Evolutionary conservation across 2,888 invertebrate genomes (phyloP), one percentile per base, ranked within the genome.

Genomic region (Melanophora roralis): DNA sequence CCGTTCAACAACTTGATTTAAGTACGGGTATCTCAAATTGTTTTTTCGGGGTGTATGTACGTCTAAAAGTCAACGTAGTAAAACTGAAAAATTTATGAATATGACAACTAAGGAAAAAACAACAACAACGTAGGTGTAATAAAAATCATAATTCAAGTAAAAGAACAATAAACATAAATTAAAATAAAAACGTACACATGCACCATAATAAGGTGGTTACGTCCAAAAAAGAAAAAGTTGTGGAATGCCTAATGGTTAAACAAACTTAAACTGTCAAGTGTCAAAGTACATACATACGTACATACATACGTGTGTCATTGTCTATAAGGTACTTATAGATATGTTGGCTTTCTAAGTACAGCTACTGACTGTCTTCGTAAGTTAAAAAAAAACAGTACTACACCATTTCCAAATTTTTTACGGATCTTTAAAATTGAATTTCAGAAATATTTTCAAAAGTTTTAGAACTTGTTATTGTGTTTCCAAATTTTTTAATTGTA

Each of bases 191-290:
- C 34, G 11, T 59, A 43, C 27, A 40, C n/a, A n/a, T n/a, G n/a
- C n/a, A n/a, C n/a, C n/a, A n/a, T n/a, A n/a, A n/a, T n/a, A n/a
- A n/a, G n/a, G n/a, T 43, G 14, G 43, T 59, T 59, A 59, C 59
- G n/a, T n/a, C n/a, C n/a, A n/a, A n/a, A n/a, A n/a, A 43, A 27
- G 21, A 14, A 57, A 40, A 57, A 5, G 27, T 12, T 38, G 38
- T 38, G 19, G 19, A n/a, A 5, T 45, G 45, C 43, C 59, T 59
- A 27, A 27, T 59, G 40, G 59, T 40, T 40, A 59, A 59, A 38
- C 36, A 57, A 38, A 12, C 57, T 9, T 19, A 38, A 45, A 8
- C 6, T 9, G 40, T 27, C 59, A 59, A 59, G 59, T 43, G 59
- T 59, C 40, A 59, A 27, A 2, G 49, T 49, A 23, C 38, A 12